Evolutionary conservation across 2,888 invertebrate species (phyloP).

Genomic region (Ellobium chinense): DNA sequence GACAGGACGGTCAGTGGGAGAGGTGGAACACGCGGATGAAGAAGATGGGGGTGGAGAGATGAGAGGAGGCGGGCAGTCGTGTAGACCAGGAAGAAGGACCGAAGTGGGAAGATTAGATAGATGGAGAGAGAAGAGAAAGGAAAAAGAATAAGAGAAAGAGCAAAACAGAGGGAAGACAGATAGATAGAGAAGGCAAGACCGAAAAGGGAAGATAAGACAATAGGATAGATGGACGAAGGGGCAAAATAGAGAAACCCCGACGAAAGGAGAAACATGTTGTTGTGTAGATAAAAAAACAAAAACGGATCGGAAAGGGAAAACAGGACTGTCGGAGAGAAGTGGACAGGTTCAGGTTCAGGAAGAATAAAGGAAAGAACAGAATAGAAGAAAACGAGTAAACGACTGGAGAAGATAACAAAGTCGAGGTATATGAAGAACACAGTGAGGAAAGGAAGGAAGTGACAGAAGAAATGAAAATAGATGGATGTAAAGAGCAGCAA

Average conservation of each 20-base stretch:
- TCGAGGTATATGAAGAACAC: too few relatives aligned
- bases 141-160: not conserved
- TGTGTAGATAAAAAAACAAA: not conserved
- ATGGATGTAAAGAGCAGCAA: too few relatives aligned
- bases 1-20: too few relatives aligned
- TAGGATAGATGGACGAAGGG: not conserved
- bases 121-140: not conserved
- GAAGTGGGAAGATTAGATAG: not conserved
- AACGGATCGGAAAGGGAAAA: not conserved
- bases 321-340: not conserved
- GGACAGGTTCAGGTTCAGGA: not conserved
- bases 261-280: not conserved
- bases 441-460: too few relatives aligned
- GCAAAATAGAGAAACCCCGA: not conserved
- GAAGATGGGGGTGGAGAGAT: not conserved
- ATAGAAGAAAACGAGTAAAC: too few relatives aligned
- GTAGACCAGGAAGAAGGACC: not conserved
- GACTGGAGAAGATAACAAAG: too few relatives aligned
- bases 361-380: not conserved
- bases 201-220: not conserved
- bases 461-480: too few relatives aligned
- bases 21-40: not conserved
- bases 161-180: not conserved
- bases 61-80: not conserved
- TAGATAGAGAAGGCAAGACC: not conserved